Percentiles rank a stretch among this genome's conserved stretches.
Conservation (phyloP, 1,140 invertebrate species). For the Drosophila biarmipes region DNA sequence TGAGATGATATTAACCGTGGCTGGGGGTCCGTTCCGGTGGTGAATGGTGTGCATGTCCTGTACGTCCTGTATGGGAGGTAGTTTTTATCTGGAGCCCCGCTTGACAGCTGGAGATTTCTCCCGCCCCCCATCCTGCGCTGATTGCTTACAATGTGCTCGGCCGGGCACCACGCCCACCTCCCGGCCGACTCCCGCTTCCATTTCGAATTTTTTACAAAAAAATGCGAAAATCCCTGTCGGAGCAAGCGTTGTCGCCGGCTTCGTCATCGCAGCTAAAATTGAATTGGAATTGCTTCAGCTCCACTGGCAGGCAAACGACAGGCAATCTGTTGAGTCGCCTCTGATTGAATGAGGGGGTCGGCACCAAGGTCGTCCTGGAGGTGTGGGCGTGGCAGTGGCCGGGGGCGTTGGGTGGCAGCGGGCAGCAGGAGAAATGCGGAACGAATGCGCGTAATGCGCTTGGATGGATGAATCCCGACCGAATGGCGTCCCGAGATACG, state of each 20-base stretch:
- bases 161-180: slow-evolving; percentile 15
- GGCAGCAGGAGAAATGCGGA: slow-evolving; percentile 15
- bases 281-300: slow-evolving; percentile 80
- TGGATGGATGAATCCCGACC: slow-evolving; percentile 42
- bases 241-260: slow-evolving; percentile 45
- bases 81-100: slow-evolving; percentile 61
- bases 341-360: slow-evolving; percentile 64
- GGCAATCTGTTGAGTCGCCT: slow-evolving; percentile 77
- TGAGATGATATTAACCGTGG: slow-evolving; percentile 61
- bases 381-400: background rate
- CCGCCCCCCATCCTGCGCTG: slow-evolving; percentile 23
- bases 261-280: slow-evolving; percentile 72
- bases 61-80: slow-evolving; percentile 40
- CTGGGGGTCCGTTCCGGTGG: slow-evolving; percentile 10
- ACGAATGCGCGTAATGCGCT: slow-evolving; percentile 66
- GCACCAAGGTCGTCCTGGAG: slow-evolving; percentile 3
- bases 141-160: slow-evolving; percentile 66
- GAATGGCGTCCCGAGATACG: slow-evolving; percentile 29
- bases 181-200: background rate
- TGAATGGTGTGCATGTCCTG: slow-evolving; percentile 23
- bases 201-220: slow-evolving; percentile 40
- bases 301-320: slow-evolving; percentile 77
- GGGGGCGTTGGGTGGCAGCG: background rate
- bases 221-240: slow-evolving; percentile 68
- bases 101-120: slow-evolving; percentile 67